Percentiles rank a stretch among this genome's conserved stretches.
Evolutionary conservation across 2,113 vertebrate species (phyloP).

Genomic region (Litocranius walleri): DNA sequence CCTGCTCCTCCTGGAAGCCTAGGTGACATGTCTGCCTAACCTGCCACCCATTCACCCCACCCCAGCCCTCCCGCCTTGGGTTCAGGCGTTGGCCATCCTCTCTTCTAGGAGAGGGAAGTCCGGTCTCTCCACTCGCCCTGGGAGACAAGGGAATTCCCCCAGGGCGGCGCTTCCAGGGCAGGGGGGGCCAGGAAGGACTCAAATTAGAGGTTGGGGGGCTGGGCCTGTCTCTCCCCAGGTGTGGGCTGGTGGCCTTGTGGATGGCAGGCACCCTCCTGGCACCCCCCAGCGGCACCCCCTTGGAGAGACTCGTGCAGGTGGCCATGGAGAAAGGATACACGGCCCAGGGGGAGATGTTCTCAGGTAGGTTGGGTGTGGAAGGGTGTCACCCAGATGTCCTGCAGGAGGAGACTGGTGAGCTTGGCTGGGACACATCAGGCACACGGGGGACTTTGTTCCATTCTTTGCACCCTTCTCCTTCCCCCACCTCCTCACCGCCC

Average conservation of each 20-base stretch:
- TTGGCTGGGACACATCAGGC: too few species aligned
- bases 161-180: background rate
- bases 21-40: background rate
- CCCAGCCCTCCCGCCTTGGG: background rate
- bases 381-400: background rate
- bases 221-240: conserved; percentile 74
- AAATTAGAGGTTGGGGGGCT: background rate
- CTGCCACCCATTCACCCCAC: too few species aligned
- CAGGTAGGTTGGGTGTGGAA: conserved; percentile 78
- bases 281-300: conserved; percentile 55
- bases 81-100: background rate
- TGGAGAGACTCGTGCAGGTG: conserved; percentile 81
- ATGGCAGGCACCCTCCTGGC: conserved; percentile 85
- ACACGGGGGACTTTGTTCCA: rapidly evolving
- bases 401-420: background rate
- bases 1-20: background rate
- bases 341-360: conserved; percentile 93
- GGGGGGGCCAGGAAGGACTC: background rate
- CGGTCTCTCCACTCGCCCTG: background rate
- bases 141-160: background rate
- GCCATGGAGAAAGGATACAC: conserved; percentile 85
- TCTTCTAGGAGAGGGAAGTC: background rate
- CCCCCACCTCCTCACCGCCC: background rate
- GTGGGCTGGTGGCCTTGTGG: conserved; percentile 92
- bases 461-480: background rate